These are phyloP conservation scores for Agapornis roseicollis DNA, from an alignment of 2,113 vertebrate species.

Conservation along the genomic window DNA sequence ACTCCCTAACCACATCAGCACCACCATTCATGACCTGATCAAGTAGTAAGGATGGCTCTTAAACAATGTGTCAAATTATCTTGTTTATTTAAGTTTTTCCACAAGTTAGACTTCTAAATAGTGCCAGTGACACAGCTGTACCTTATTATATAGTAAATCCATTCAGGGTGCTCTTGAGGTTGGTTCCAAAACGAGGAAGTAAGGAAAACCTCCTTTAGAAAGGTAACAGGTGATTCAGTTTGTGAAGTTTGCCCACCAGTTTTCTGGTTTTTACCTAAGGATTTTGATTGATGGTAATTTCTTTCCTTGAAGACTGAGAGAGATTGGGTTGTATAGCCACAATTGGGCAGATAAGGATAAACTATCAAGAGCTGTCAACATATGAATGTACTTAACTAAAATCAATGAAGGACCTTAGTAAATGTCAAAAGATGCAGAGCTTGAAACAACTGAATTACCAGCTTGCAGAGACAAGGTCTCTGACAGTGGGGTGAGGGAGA, in stretches of 20 bases:
- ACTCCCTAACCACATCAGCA: not conserved
- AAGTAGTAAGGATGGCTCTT: not conserved
- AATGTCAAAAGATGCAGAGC: conserved; percentile 35
- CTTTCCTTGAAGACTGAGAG: not conserved
- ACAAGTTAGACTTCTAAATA: not conserved
- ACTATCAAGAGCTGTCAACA: conserved; percentile 23
- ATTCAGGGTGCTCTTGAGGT: not conserved
- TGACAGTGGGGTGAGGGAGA: not conserved
- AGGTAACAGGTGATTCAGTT: not conserved
- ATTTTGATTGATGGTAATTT: conserved; percentile 4
- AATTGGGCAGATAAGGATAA: conserved; percentile 7
- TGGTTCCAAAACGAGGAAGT: not conserved
- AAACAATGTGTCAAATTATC: not conserved
- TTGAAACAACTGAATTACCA: conserved; percentile 35
- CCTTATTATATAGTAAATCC: not conserved
- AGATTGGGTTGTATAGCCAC: not conserved
- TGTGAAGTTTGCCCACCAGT: not conserved
- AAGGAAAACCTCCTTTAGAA: not conserved
- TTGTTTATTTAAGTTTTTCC: not conserved
- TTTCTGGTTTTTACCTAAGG: not conserved
- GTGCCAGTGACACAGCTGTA: not conserved
- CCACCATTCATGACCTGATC: not conserved
- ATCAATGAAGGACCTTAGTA: conserved; percentile 34
- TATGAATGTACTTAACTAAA: conserved; percentile 43
- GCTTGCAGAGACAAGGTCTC: not conserved